Conservation (phyloP, 2,113 vertebrate genomes). For the Gallinago undulata region DNA sequence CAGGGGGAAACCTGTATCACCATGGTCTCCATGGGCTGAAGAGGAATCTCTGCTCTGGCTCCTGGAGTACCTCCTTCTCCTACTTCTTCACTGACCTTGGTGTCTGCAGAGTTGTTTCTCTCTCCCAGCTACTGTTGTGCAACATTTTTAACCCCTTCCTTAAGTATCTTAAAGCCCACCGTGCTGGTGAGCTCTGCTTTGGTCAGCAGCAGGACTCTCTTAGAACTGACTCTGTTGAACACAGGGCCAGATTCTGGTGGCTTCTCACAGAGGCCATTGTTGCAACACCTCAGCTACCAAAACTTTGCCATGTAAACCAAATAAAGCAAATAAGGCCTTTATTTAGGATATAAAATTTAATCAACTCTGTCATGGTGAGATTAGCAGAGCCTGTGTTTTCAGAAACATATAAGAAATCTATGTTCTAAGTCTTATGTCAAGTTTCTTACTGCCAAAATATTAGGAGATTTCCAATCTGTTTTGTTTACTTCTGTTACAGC, state of each 20-base stretch:
- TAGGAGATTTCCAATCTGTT: not conserved
- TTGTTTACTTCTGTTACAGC: not conserved
- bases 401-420: not conserved
- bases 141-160: not conserved
- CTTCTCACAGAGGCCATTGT: not conserved
- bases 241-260: not conserved
- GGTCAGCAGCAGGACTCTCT: fast-evolving
- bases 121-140: not conserved
- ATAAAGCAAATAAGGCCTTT: not conserved
- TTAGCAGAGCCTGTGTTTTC: not conserved
- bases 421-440: not conserved
- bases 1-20: not conserved
- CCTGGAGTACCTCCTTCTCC: too few relatives aligned
- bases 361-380: not conserved
- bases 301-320: not conserved
- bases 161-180: not conserved
- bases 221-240: not conserved
- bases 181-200: not conserved
- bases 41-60: too few relatives aligned
- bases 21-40: fast-evolving
- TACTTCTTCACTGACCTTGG: not conserved
- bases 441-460: not conserved
- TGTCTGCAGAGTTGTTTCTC: not conserved
- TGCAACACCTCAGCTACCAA: not conserved
- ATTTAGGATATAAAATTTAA: not conserved